Percentiles rank a stretch among this genome's conserved stretches.
These are phyloP conservation scores for Pogonocherus hispidulus DNA, from an alignment of 2,888 invertebrate species.

Conservation along the genomic window DNA sequence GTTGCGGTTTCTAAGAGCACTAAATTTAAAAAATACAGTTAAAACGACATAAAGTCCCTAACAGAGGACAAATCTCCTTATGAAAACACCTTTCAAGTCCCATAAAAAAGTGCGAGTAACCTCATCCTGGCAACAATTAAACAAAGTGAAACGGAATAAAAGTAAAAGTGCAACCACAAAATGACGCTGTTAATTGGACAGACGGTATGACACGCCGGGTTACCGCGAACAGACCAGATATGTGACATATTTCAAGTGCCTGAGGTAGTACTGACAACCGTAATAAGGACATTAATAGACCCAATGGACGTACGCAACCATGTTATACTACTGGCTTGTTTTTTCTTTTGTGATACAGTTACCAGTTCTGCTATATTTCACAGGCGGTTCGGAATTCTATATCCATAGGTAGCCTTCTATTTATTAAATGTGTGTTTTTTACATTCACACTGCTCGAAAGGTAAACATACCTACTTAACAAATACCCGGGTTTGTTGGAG, in stretches of 20 bases:
- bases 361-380: not conserved
- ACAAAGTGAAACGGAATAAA: slow-evolving; percentile 50
- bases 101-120: slow-evolving; percentile 45
- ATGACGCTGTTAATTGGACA: slow-evolving; percentile 62
- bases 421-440: slow-evolving; percentile 2
- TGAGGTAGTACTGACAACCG: slow-evolving; percentile 57
- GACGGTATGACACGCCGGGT: slow-evolving; percentile 63
- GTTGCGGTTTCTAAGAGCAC: no score
- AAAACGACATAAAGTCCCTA: no score
- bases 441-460: slow-evolving; percentile 3
- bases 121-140: slow-evolving; percentile 48
- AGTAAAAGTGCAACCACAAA: slow-evolving; percentile 56
- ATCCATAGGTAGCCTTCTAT: slow-evolving; percentile 4
- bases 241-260: slow-evolving; percentile 65
- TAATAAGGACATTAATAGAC: slow-evolving; percentile 63
- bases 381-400: not conserved
- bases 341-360: slow-evolving; percentile 20
- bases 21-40: no score
- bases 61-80: not conserved
- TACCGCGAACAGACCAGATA: slow-evolving; percentile 62
- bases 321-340: slow-evolving; percentile 18
- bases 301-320: slow-evolving; percentile 42
- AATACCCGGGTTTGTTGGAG: not conserved
- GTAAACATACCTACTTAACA: slow-evolving; percentile 1
- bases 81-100: slow-evolving; percentile 9